phyloP scores from a whole-genome alignment of 1,140 invertebrate species.

The Pissodes strobi region DNA sequence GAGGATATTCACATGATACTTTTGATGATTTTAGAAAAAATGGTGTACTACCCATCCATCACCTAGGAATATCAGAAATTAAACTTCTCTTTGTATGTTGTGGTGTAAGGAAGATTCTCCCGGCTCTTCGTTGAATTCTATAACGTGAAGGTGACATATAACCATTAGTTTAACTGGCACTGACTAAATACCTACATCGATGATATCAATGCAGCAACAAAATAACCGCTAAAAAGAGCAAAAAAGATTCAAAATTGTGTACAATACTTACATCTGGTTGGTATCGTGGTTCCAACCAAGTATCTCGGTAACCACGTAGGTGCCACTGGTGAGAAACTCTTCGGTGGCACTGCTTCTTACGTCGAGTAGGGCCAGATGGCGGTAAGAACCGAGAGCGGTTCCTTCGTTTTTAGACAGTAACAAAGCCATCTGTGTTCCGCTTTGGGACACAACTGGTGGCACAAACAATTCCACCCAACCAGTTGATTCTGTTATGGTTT shows the following conservation, averaged over 20 bases:
- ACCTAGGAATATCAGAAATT: too few relatives aligned
- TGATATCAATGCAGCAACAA: too few relatives aligned
- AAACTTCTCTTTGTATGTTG: too few relatives aligned
- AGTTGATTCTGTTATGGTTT: slow-evolving; percentile 56
- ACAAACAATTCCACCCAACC: slow-evolving; percentile 74
- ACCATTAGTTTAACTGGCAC: too few relatives aligned
- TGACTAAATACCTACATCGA: too few relatives aligned
- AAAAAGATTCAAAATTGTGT: too few relatives aligned
- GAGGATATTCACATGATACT: too few relatives aligned
- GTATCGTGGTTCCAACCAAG: slow-evolving; percentile 74
- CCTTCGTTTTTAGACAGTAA: slow-evolving; percentile 67
- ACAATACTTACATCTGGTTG: slow-evolving; percentile 66
- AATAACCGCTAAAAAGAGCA: neutral
- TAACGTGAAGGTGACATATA: too few relatives aligned
- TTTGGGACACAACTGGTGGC: slow-evolving; percentile 63
- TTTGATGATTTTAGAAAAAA: too few relatives aligned
- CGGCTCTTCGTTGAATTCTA: too few relatives aligned
- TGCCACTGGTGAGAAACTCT: slow-evolving; percentile 71
- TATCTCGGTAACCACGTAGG: slow-evolving; percentile 78
- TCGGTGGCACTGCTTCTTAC: slow-evolving; percentile 42
- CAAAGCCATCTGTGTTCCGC: slow-evolving; percentile 53
- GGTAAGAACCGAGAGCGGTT: slow-evolving; percentile 62
- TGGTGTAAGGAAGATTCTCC: too few relatives aligned
- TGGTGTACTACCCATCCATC: too few relatives aligned
- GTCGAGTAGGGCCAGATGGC: slow-evolving; percentile 68